Evolutionary conservation across 37 sponge, comb jelly and placozoan species (phyloP).

Genomic region (Halisarca cf. caerulea): DNA sequence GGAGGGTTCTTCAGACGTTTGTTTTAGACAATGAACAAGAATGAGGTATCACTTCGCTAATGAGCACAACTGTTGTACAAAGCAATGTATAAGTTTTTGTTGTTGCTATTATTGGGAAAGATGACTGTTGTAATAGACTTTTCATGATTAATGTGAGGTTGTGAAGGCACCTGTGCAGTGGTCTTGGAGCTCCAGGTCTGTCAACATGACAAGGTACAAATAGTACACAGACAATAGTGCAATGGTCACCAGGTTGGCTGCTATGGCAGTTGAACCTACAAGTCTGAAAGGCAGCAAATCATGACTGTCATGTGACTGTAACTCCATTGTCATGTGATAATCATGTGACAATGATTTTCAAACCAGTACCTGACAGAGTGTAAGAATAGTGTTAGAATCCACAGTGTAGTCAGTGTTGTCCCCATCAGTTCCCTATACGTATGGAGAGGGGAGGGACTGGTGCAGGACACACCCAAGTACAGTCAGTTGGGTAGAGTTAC

Average conservation of each 20-base stretch:
- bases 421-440: conserved; percentile 10
- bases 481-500: background rate
- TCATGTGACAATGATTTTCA: no score
- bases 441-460: background rate
- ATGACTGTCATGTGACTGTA: no score
- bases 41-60: no score
- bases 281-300: background rate
- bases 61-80: no score
- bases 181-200: background rate
- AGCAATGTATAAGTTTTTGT: no score
- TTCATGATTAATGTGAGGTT: no score
- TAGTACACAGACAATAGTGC: background rate
- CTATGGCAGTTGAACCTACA: background rate
- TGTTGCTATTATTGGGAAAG: no score
- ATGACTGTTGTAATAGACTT: no score
- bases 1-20: no score
- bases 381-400: background rate
- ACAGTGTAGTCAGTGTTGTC: background rate
- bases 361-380: conserved; percentile 4
- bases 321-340: no score
- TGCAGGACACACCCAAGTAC: background rate
- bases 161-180: background rate
- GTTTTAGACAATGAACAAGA: no score
- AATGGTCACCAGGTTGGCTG: background rate
- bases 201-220: background rate